Base-by-base conservation (phyloP, 2,113 vertebrate species). In the Anoura caudifer region DNA sequence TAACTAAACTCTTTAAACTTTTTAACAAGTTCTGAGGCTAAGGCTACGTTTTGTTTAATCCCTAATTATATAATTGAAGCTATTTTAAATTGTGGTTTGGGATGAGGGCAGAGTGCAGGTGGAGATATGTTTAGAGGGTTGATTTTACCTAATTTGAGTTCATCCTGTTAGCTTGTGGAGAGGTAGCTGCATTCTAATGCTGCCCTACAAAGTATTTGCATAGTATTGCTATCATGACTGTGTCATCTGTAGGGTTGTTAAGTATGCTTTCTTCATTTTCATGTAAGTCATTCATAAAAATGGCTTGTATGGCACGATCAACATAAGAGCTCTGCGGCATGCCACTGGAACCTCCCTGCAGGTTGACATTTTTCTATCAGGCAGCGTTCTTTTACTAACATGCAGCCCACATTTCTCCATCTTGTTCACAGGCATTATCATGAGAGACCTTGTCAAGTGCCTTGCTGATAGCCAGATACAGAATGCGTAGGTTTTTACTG, bases 381-480 rank as follows among this genome's bases (percentile, higher is more conserved):
- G 17, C 8, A 94, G 5, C 22, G 79, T 79, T 89, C 36, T 93
- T 85, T 87, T 56, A 28, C 26, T 50, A 50, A 33, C 19, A 73
- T 33, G 61, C 43, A 88, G 54, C 17, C 28, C 56, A 87, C 50
- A 84, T 83, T 80, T 96, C 36, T 95, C 47, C 45, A 65, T 90
- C 38, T 87, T 92, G 52, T 70, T 93, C 59, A 73, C 36, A 93
- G 75, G 9, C 20, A 63, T 75, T 75, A 70, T 79, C 38, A 92
- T 86, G 54, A 82, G 26, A 90, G 70, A 87, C 45, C 26, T 94
- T 94, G 84, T 76, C 69, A 96, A 84, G 87, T 72, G 38, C 12
- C 31, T 88, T 90, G 76, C n/a, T 96, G 43, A 95, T 88, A 91
- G 75, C 59, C 26, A 87, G 31, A 90, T 93, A 86, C 1, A 91